Conservation (phyloP, 2,797 vertebrate species). For the Myotis planiceps region DNA sequence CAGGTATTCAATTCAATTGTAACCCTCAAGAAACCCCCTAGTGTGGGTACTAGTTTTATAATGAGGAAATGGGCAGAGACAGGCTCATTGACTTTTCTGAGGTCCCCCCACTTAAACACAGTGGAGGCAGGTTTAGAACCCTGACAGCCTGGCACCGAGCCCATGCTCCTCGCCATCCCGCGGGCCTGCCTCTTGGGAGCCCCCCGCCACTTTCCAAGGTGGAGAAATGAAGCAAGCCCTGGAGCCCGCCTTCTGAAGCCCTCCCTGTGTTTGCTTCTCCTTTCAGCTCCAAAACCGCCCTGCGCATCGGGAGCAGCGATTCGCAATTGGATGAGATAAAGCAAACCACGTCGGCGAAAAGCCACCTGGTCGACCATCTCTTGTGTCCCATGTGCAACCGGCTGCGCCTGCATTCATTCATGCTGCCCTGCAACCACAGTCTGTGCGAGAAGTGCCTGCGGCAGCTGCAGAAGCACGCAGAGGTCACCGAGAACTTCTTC, state of each 20-base stretch:
- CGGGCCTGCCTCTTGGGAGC: too few relatives aligned
- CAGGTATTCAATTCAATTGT: background rate
- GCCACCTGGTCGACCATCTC: slow-evolving; percentile 69
- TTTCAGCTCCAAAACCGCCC: slow-evolving; percentile 69
- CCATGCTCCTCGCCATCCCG: too few relatives aligned
- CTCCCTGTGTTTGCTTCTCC: background rate
- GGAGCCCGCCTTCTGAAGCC: background rate
- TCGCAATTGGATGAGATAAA: background rate
- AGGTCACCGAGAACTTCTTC: slow-evolving; percentile 82
- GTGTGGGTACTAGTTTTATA: background rate
- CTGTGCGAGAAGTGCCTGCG: slow-evolving; percentile 80
- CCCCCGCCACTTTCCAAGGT: background rate
- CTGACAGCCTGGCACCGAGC: background rate
- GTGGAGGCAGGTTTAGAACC: background rate
- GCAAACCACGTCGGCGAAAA: rapidly evolving
- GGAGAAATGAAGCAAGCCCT: rapidly evolving
- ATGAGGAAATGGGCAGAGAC: background rate
- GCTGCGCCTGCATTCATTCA: slow-evolving; percentile 82
- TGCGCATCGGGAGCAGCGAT: slow-evolving; percentile 49
- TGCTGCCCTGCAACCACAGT: slow-evolving; percentile 83
- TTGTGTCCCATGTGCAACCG: slow-evolving; percentile 78
- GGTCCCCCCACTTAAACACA: background rate
- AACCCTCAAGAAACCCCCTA: background rate
- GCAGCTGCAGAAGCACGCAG: slow-evolving; percentile 69
- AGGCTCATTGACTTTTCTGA: background rate